Conservation (phyloP, 2,797 vertebrate genomes). For the Acropternis orthonyx region DNA sequence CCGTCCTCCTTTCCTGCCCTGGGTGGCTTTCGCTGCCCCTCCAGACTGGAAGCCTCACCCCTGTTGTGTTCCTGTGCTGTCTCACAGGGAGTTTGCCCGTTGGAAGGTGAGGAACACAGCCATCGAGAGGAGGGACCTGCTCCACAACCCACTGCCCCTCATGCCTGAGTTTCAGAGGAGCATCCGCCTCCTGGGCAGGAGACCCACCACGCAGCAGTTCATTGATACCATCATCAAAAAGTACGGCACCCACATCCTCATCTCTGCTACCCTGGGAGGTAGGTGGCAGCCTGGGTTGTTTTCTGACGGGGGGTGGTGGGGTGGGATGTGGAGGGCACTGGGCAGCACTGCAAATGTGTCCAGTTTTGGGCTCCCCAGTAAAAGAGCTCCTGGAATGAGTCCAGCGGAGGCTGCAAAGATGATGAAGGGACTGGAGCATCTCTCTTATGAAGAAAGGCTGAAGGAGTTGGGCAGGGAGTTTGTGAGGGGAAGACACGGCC, state of each 20-base stretch:
- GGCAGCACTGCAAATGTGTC: too few relatives aligned
- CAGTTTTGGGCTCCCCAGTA: not conserved
- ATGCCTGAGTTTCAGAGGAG: slow-evolving; percentile 99
- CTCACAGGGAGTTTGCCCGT: slow-evolving; percentile 97
- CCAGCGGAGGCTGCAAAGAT: not conserved
- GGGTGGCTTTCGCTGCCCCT: fast-evolving
- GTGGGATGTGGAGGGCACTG: too few relatives aligned
- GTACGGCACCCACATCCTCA: slow-evolving; percentile 98
- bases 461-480: not conserved
- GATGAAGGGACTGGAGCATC: too few relatives aligned
- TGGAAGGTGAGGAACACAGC: slow-evolving; percentile 99
- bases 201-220: slow-evolving; percentile 97
- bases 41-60: not conserved
- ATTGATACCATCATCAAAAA: slow-evolving; percentile 99
- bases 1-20: not conserved
- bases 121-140: slow-evolving; percentile 94
- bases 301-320: fast-evolving
- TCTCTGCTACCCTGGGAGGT: slow-evolving; percentile 99
- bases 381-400: not conserved
- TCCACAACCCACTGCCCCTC: slow-evolving; percentile 91
- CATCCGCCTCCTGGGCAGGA: slow-evolving; percentile 92
- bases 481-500: not conserved
- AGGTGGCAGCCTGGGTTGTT: slow-evolving; percentile 51
- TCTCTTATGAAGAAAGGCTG: not conserved
- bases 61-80: slow-evolving; percentile 40